Evolutionary conservation across 1,140 invertebrate genomes (phyloP).

Genomic region (Aethina tumida): DNA sequence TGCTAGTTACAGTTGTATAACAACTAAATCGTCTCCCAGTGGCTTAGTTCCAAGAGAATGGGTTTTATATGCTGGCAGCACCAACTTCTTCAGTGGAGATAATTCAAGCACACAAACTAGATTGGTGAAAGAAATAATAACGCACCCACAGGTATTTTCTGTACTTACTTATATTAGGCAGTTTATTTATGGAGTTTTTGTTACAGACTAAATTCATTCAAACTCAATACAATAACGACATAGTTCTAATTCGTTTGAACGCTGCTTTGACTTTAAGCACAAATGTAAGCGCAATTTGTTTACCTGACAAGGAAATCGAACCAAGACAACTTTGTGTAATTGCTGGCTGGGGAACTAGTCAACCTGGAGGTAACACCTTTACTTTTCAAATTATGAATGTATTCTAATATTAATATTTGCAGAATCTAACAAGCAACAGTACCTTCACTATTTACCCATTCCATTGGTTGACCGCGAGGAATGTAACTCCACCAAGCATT

Average conservation of each 20-base stretch:
- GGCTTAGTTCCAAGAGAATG: slow-evolving; percentile 25
- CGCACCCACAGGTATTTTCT: slow-evolving; percentile 38
- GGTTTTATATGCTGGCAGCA: slow-evolving; percentile 40
- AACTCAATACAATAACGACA: slow-evolving; percentile 48
- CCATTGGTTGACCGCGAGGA: slow-evolving; percentile 43
- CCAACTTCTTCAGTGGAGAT: slow-evolving; percentile 29
- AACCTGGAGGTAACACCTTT: slow-evolving; percentile 34
- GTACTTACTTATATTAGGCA: not conserved
- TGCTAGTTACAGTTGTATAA: slow-evolving; percentile 47
- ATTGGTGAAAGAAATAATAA: slow-evolving; percentile 39
- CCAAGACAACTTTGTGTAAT: slow-evolving; percentile 47
- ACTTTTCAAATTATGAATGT: not conserved
- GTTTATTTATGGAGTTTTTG: slow-evolving; percentile 3
- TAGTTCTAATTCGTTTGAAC: slow-evolving; percentile 44
- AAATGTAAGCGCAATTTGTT: slow-evolving; percentile 47
- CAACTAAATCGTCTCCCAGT: slow-evolving; percentile 8
- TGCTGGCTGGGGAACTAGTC: slow-evolving; percentile 47
- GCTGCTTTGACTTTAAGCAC: slow-evolving; percentile 42
- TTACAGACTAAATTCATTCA: slow-evolving; percentile 49
- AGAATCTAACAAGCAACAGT: slow-evolving; percentile 43
- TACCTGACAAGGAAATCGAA: slow-evolving; percentile 41
- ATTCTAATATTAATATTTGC: slow-evolving; percentile 19
- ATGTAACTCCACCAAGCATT: slow-evolving; percentile 52
- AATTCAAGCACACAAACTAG: slow-evolving; percentile 30
- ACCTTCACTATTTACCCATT: slow-evolving; percentile 45